A percentile compares a stretch with the other conserved stretches of the same genome.
These are phyloP conservation scores for Holocentrus rufus DNA, from an alignment of 2,797 vertebrate genomes.

Conservation along the genomic window DNA sequence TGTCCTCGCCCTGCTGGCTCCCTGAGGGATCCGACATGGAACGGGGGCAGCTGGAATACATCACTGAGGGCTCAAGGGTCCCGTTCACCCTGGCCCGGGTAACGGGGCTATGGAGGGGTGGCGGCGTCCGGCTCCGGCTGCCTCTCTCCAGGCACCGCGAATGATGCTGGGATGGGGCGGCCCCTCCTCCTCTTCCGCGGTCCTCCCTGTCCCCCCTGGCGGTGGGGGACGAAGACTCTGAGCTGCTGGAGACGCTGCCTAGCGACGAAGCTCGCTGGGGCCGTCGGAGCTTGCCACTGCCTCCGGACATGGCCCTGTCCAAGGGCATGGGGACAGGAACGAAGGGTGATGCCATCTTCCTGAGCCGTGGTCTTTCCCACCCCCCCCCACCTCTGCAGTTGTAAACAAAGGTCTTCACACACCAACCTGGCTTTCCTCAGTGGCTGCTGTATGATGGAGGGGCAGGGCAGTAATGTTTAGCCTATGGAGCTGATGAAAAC, in stretches of 20 bases:
- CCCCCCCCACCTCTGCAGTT: slow-evolving; percentile 31
- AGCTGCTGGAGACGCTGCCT: slow-evolving; percentile 73
- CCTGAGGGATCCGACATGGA: slow-evolving; percentile 63
- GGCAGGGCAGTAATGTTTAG: neutral
- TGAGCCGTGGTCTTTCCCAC: slow-evolving; percentile 34
- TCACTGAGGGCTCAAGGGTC: slow-evolving; percentile 53
- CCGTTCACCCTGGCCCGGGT: slow-evolving; percentile 65
- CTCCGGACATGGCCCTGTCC: slow-evolving; percentile 60
- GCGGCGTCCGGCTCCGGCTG: slow-evolving; percentile 67
- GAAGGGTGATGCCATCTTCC: slow-evolving; percentile 78
- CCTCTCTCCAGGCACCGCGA: slow-evolving; percentile 51
- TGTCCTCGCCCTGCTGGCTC: slow-evolving; percentile 61
- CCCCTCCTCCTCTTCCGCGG: slow-evolving; percentile 21
- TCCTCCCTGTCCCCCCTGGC: slow-evolving; percentile 29
- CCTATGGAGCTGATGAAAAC: slow-evolving; percentile 1
- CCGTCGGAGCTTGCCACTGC: slow-evolving; percentile 59
- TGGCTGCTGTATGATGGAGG: neutral
- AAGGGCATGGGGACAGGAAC: slow-evolving; percentile 78
- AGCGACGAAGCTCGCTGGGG: slow-evolving; percentile 75
- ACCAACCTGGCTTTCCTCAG: neutral
- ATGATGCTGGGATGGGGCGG: slow-evolving; percentile 28
- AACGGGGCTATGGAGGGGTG: slow-evolving; percentile 57
- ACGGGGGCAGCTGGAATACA: slow-evolving; percentile 71
- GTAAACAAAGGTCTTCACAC: slow-evolving; percentile 7
- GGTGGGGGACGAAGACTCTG: slow-evolving; percentile 44